A percentile compares a stretch with the other conserved stretches of the same genome.
Conservation (phyloP, 1,140 invertebrate species). For the Drosophila lini region DNA sequence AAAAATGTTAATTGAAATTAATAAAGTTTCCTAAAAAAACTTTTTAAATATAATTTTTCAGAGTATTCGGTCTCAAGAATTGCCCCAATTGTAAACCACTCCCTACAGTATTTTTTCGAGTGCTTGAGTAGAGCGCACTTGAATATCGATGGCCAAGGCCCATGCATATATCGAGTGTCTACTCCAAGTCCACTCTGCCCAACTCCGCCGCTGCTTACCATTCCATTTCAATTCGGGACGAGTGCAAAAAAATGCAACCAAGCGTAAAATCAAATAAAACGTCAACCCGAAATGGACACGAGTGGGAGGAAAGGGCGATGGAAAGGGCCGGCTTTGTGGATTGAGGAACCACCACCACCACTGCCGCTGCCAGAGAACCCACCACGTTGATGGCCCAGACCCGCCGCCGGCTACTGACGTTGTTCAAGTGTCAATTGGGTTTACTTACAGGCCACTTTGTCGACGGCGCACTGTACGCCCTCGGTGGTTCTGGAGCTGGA, state of each 20-base stretch:
- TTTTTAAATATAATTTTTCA: not conserved
- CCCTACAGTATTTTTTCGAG: constrained; percentile 12
- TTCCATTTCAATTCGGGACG: constrained; percentile 32
- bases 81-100: not conserved
- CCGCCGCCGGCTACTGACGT: constrained; percentile 46
- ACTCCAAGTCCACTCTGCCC: constrained; percentile 8
- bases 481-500: constrained; percentile 13
- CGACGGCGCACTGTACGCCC: constrained; percentile 36
- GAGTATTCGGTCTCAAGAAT: not conserved
- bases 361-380: constrained; percentile 28
- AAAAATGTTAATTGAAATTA: not conserved
- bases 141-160: constrained; percentile 70
- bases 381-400: constrained; percentile 39
- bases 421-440: constrained; percentile 80
- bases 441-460: constrained; percentile 75
- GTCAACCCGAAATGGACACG: constrained; percentile 64
- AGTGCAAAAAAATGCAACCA: constrained; percentile 74
- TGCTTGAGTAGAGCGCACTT: constrained; percentile 40
- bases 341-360: constrained; percentile 35
- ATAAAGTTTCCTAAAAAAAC: not conserved
- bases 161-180: constrained; percentile 74
- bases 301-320: constrained; percentile 31
- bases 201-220: constrained; percentile 8
- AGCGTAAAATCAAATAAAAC: constrained; percentile 82
- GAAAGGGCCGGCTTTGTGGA: constrained; percentile 6